Base-by-base conservation (phyloP, 1,140 invertebrate species). In the Scylla paramamosain region DNA sequence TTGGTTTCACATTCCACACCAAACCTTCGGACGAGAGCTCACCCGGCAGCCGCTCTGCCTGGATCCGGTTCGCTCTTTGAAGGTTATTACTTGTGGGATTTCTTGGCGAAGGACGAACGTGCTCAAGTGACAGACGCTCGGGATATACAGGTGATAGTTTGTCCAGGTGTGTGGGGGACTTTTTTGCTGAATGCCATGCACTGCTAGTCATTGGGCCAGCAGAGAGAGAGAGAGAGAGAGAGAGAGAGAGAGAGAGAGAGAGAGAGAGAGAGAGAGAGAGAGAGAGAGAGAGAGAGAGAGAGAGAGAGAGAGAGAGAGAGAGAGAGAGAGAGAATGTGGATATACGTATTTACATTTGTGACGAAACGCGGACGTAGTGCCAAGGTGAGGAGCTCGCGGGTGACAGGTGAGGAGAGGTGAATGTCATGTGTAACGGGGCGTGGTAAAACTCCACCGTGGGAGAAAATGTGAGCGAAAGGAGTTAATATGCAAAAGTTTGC, bases 1-100 rank as follows among this genome's bases (percentile, higher is more conserved):
- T 77, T 77, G 67, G 67, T 77, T 77, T 77, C 67, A 77, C 67
- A 77, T 77, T 77, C 67, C 67, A 77, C 67, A n/a, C 67, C 67
- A n/a, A 77, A n/a, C 67, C 67, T 77, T n/a, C 12, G 6, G 25
- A n/a, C 67, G 2, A 77, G 25, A 77, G 20, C 67, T 77, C 67
- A 25, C 16, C 20, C 16, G 16, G 25, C 67, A 6, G 67, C 67
- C 67, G 25, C 67, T 7, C 12, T 77, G 67, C 25, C 67, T 77
- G 67, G 8, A 77, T 77, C 67, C 67, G 67, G 67, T 77, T 77
- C 25, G 67, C 67, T 77, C 67, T 77, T 77, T 77, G 12, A 77
- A 77, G 67, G 67, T 20, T 77, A 77, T 7, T 25, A n/a, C n/a
- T 77, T 77, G 67, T n/a, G 8, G 25, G 67, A 77, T n/a, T 77